Conservation (phyloP, 2,113 vertebrate species). For the Psammodynastes pulverulentus region DNA sequence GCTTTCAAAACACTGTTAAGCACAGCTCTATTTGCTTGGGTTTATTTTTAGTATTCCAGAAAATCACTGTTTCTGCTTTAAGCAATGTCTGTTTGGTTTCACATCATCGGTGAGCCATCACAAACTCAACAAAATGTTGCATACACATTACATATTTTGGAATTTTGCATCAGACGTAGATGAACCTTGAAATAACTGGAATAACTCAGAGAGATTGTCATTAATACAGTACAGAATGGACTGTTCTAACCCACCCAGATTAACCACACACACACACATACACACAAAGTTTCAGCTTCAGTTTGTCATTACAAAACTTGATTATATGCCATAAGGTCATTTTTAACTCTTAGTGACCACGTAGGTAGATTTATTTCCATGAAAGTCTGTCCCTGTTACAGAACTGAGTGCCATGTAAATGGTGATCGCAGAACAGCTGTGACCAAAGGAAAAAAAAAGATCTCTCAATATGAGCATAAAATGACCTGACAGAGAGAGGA, state of each 20-base stretch:
- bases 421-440: background rate
- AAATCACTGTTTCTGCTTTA: constrained; percentile 14
- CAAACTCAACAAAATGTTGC: background rate
- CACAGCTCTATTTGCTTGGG: constrained; percentile 37
- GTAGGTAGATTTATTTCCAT: background rate
- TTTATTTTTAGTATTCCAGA: constrained; percentile 3
- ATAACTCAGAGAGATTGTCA: background rate
- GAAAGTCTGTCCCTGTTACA: background rate
- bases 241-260: background rate
- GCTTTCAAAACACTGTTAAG: constrained; percentile 15
- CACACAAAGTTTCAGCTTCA: background rate
- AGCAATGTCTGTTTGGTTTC: background rate
- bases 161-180: background rate
- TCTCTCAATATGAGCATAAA: background rate
- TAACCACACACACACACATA: background rate
- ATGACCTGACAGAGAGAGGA: background rate
- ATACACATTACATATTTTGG: background rate
- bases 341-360: background rate
- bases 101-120: background rate
- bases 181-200: background rate
- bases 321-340: background rate
- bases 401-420: background rate
- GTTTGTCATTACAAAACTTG: background rate
- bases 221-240: background rate
- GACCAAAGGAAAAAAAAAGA: background rate